Conservation (phyloP, 1,140 invertebrate species). For the Heterodera carotae region DNA sequence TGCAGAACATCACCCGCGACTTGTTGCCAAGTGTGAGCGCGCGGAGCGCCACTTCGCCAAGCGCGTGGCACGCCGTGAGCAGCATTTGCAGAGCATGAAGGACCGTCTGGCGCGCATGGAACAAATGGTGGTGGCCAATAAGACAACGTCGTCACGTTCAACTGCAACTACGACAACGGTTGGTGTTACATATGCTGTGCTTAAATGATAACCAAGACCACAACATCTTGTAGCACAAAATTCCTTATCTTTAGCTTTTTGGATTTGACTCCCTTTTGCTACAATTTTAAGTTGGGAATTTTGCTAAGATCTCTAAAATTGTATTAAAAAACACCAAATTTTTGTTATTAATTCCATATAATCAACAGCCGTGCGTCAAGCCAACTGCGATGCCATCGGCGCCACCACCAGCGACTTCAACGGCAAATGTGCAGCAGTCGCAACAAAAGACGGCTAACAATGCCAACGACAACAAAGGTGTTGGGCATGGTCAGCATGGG, state of each 20-base stretch:
- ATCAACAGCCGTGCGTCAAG: not conserved
- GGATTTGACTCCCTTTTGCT: too few relatives aligned
- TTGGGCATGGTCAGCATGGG: not conserved
- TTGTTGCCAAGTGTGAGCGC: not conserved
- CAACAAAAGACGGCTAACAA: not conserved
- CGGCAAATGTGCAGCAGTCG: not conserved
- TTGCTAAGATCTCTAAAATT: too few relatives aligned
- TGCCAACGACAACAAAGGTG: not conserved
- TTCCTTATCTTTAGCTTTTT: too few relatives aligned
- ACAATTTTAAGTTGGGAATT: too few relatives aligned
- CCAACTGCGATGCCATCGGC: too few relatives aligned
- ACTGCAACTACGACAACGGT: too few relatives aligned
- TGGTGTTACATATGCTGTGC: too few relatives aligned
- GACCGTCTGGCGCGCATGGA: slow-evolving; percentile 13
- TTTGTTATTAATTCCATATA: not conserved
- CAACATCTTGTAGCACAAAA: too few relatives aligned
- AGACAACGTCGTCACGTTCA: too few relatives aligned
- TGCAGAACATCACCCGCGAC: not conserved
- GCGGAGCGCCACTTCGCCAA: not conserved
- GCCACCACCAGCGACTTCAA: not conserved
- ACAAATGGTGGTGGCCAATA: not conserved
- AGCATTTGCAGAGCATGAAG: slow-evolving; percentile 9
- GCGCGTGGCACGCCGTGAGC: not conserved
- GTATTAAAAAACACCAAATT: too few relatives aligned
- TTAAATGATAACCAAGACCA: too few relatives aligned